Base-by-base conservation (phyloP, 2,113 vertebrate genomes). In the Penelope pileata region DNA sequence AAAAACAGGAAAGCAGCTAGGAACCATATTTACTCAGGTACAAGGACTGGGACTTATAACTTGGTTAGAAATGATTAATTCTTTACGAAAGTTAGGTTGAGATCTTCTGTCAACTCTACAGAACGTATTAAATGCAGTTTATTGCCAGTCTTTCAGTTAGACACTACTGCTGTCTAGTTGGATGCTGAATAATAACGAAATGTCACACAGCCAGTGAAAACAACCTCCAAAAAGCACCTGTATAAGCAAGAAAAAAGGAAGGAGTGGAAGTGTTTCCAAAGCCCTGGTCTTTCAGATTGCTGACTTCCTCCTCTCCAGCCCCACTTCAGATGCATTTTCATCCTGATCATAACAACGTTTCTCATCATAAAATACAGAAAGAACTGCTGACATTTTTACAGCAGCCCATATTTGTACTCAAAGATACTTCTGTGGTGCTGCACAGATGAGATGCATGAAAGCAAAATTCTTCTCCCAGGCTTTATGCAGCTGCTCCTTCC, bases 231-330 rank as follows among this genome's bases (percentile, higher is more conserved):
- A 87, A 78, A 72, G 23, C 26, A 45, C n/a, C 54, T 36, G 26
- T 42, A 74, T 38, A 63, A 74, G 21, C 45, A 86, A 88, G 30
- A 68, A 70, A 7, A 93, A 74, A 84, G 58, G 26, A 92, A 87
- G 13, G 42, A 90, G 0, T 75, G 34, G 17, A 78, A 66, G n/a
- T 0, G 0, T 16, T 14, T 84, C 60, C 53, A 78, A 81, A 94
- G 27, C 19, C 38, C n/a, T 36, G 21, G 9, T 56, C n/a, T 64
- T 84, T 63, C 56, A 68, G 24, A 67, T 5, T 73, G 62, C 4
- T 51, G 22, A 85, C 16, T 79, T 85, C 18, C 23, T 75, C n/a
- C 30, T 78, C 72, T 84, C 7, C 27, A 32, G 21, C 15, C 17
- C 19, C 48, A 64, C 30, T 26, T 62, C 30, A 84, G 38, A 64